Evolutionary conservation across 2,797 vertebrate species (phyloP), one percentile per base, ranked within the genome.

Genomic region (Gallinago stenura): DNA sequence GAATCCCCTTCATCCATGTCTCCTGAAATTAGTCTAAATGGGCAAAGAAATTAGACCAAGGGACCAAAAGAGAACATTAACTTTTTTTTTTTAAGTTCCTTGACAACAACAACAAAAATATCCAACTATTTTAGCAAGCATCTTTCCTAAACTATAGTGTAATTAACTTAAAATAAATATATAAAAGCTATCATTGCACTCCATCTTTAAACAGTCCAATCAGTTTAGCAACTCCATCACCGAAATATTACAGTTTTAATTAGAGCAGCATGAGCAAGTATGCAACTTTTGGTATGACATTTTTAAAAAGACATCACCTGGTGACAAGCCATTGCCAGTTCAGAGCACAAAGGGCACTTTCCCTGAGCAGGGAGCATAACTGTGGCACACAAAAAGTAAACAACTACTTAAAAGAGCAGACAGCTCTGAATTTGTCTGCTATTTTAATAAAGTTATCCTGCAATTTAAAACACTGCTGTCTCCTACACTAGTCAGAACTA

Each of bases 1-100:
- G 97, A 96, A 64, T 99, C 99, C 1, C 98, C 96, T 97, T 99
- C 99, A 93, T 99, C 99, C 99, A 99, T 99, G 93, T 99, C 99
- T 98, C 98, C 99, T 66, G 98, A 93, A 91, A 98, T 95, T 84
- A 98, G 98, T 97, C 99, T 99, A 96, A 92, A 94, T 21, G 46
- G 69, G 68, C 90, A 96, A 54, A 91, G 89, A 88, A 73, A 91
- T 96, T 33, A 95, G 51, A 89, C 54, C 60, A 35, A 83, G 14
- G 14, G 54, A 71, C 35, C 33, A 77, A 87, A 71, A 12, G 5
- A 64, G 58, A 87, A 66, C 35, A 51, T 75, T 41, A 43, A 51
- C 6, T 31, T 31, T 71, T 57, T 64, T 69, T 69, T 41, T 69
- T 48, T 4, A 64, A 76, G 54, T 51, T 43, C 26, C 39, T 62